A percentile compares a stretch with the other conserved stretches of the same genome.
These are phyloP conservation scores for Thaleichthys pacificus DNA, from an alignment of 2,797 vertebrate genomes.

Conservation along the genomic window DNA sequence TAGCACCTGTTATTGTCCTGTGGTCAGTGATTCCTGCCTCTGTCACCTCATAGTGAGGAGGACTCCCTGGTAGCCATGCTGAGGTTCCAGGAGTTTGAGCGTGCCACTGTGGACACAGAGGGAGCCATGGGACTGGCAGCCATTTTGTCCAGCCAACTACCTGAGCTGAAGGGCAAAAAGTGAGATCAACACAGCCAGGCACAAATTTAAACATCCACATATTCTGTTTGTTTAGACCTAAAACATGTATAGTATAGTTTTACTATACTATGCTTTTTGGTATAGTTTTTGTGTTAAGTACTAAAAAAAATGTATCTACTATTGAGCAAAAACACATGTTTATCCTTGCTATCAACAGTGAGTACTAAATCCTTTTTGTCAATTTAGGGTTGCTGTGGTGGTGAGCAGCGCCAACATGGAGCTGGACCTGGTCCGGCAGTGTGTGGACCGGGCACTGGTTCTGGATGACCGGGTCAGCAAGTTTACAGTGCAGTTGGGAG, in stretches of 20 bases:
- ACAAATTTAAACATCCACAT: neutral
- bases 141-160: constrained; percentile 80
- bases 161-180: constrained; percentile 88
- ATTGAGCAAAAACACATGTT: too few relatives aligned
- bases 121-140: constrained; percentile 88
- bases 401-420: constrained; percentile 89
- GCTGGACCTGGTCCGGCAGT: constrained; percentile 81
- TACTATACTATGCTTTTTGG: neutral
- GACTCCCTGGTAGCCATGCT: constrained; percentile 85
- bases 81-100: constrained; percentile 87
- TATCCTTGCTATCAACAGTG: too few relatives aligned
- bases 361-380: constrained; percentile 9
- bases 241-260: neutral
- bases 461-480: constrained; percentile 82
- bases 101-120: constrained; percentile 82
- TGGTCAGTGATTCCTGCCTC: neutral
- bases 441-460: constrained; percentile 83
- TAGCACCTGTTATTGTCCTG: neutral
- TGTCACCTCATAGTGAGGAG: constrained; percentile 73
- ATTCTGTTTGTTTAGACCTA: neutral
- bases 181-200: constrained; percentile 46
- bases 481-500: constrained; percentile 81
- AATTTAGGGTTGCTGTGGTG: constrained; percentile 82
- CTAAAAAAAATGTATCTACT: too few relatives aligned
- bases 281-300: too few relatives aligned